These are phyloP conservation scores for Melinaea marsaeus DNA, from an alignment of 2,888 invertebrate genomes.

Conservation along the genomic window DNA sequence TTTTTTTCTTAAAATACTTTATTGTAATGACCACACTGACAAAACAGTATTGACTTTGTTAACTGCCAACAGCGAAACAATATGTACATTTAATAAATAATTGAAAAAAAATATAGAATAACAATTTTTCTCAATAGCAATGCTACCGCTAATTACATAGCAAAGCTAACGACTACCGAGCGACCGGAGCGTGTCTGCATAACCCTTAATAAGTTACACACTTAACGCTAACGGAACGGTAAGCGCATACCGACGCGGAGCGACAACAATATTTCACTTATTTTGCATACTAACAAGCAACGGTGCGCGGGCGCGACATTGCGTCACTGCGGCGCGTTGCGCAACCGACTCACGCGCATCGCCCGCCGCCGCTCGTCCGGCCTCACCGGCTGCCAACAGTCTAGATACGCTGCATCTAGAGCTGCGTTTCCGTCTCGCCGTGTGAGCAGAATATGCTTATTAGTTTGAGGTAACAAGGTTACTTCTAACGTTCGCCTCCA, in stretches of 20 bases:
- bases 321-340: slow-evolving; percentile 55
- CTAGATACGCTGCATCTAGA: slow-evolving; percentile 38
- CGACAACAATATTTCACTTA: slow-evolving; percentile 63
- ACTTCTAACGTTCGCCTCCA: slow-evolving; percentile 21
- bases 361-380: slow-evolving; percentile 65
- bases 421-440: slow-evolving; percentile 34
- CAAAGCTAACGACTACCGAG: background rate
- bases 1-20: slow-evolving; percentile 5
- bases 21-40: background rate
- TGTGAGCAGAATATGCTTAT: slow-evolving; percentile 33
- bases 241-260: slow-evolving; percentile 49
- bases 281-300: slow-evolving; percentile 72
- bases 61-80: no score
- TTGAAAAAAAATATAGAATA: no score
- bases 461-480: slow-evolving; percentile 29
- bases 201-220: slow-evolving; percentile 28
- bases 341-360: slow-evolving; percentile 60
- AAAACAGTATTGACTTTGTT: no score
- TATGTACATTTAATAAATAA: no score
- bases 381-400: slow-evolving; percentile 57
- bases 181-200: slow-evolving; percentile 4
- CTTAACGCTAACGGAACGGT: slow-evolving; percentile 47
- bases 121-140: background rate
- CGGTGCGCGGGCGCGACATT: slow-evolving; percentile 59
- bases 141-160: slow-evolving; percentile 10